Evolutionary conservation across 2,888 invertebrate species (phyloP).

Genomic region (Branchipolynoe longqiensis): DNA sequence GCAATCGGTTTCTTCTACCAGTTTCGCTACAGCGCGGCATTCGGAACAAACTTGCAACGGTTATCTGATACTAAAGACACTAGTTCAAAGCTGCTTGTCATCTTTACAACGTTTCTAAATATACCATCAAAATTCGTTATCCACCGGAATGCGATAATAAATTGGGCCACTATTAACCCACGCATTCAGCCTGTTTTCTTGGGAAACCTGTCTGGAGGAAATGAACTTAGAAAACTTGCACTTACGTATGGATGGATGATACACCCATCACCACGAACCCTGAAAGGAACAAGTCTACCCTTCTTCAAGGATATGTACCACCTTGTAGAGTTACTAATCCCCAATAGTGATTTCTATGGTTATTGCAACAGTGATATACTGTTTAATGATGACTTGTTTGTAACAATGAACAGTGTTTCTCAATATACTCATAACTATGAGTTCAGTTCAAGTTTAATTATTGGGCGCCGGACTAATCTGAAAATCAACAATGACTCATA

Average conservation of each 20-base stretch:
- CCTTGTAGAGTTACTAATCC: not conserved
- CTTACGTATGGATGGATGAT: not conserved
- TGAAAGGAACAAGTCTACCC: not conserved
- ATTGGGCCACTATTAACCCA: not conserved
- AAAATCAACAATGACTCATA: not conserved
- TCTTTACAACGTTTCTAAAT: slow-evolving; percentile 11
- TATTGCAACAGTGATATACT: slow-evolving; percentile 50
- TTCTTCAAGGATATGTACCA: slow-evolving; percentile 55
- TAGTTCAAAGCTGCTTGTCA: not conserved
- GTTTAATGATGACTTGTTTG: slow-evolving; percentile 28
- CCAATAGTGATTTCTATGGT: slow-evolving; percentile 49
- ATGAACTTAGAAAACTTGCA: not conserved
- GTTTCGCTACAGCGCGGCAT: too few relatives aligned
- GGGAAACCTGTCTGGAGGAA: not conserved
- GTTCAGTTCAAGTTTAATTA: not conserved
- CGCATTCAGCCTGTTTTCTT: not conserved
- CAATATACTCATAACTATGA: not conserved
- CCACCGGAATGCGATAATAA: not conserved
- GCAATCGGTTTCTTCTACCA: too few relatives aligned
- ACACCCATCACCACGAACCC: not conserved
- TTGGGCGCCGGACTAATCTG: slow-evolving; percentile 47
- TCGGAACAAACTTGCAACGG: too few relatives aligned
- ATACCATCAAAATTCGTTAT: not conserved
- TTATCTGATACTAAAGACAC: too few relatives aligned
- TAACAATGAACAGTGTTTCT: slow-evolving; percentile 25